Evolutionary conservation across 2,113 vertebrate species (phyloP), one percentile per base, ranked within the genome.

Genomic region (Oostethus manadensis): DNA sequence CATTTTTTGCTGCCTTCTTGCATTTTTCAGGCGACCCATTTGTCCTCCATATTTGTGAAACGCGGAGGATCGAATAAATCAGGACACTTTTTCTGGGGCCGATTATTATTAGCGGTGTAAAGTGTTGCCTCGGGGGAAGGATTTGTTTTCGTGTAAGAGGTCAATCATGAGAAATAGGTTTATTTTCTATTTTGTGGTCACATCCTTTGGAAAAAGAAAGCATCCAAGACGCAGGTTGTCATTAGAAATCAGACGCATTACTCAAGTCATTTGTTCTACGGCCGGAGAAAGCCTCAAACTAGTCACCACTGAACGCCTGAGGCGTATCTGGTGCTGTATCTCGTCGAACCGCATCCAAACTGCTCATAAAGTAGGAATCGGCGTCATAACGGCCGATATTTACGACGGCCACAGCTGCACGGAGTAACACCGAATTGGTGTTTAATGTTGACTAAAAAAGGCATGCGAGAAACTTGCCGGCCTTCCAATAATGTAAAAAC

Each of bases 1-100:
- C 70, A 80, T 58, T 65, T 75, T 70, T 47, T 59, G 71, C 70
- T 59, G 60, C 77, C 79, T 79, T 83, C 58, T 3, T 80, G 71
- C 77, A 81, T 84, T 84, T 79, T 81, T 84, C 76, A 76, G 71
- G 73, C 33, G 63, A 77, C 72, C 81, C 82, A 87, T 87, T 84
- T 87, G 80, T 88, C 78, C 71, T 71, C 71, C 67, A 83, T 42
- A 42, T 80, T 86, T 85, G 81, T 84, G 84, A 86, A 86, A 86
- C 71, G 29, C 80, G 58, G 63, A 83, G 82, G 67, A 83, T 65
- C 73, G 70, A 76, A 82, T 87, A 81, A 87, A 87, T 86, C 83
- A 84, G 66, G 64, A 79, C 66, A 54, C 77, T 80, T 78, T 73
- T 77, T 81, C 77, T 73, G 40, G 73, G 45, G 44, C 69, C 62